Evolutionary conservation across 2,888 invertebrate species (phyloP).

Genomic region (Coelopa pilipes): DNA sequence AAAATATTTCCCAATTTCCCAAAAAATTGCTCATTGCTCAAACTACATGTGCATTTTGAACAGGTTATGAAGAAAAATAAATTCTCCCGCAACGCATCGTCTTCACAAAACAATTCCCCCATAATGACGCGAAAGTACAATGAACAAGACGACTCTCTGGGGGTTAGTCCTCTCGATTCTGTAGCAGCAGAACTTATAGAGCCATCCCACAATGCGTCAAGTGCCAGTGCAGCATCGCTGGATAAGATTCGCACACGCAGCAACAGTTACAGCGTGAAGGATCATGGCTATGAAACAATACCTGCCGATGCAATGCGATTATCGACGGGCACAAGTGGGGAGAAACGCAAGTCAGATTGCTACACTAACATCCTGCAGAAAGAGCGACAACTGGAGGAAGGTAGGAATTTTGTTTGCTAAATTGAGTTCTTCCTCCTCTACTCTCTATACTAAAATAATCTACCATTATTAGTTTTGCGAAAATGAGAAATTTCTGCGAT

Average conservation of each 20-base stretch:
- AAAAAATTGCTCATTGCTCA: neutral
- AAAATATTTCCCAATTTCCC: neutral
- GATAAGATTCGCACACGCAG: constrained; percentile 67
- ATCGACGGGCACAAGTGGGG: constrained; percentile 38
- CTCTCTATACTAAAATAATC: constrained; percentile 23
- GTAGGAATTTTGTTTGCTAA: constrained; percentile 44
- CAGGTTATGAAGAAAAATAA: constrained; percentile 67
- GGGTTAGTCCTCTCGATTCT: constrained; percentile 56
- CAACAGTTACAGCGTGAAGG: constrained; percentile 67
- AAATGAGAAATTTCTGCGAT: constrained; percentile 60
- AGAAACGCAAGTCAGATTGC: constrained; percentile 66
- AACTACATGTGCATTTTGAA: neutral
- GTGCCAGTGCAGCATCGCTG: constrained; percentile 20
- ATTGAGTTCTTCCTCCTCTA: neutral
- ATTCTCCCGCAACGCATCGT: constrained; percentile 58
- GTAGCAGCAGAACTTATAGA: constrained; percentile 56
- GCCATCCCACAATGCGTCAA: constrained; percentile 39
- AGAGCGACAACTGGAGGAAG: constrained; percentile 60
- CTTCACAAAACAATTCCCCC: constrained; percentile 64
- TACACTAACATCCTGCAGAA: constrained; percentile 63
- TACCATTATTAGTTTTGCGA: constrained; percentile 55
- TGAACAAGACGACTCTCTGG: constrained; percentile 50
- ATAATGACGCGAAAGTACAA: constrained; percentile 56
- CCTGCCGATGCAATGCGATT: constrained; percentile 59
- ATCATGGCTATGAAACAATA: constrained; percentile 75